Conservation (phyloP, 2,113 vertebrate genomes). For the Myanophis thanlyinensis region DNA sequence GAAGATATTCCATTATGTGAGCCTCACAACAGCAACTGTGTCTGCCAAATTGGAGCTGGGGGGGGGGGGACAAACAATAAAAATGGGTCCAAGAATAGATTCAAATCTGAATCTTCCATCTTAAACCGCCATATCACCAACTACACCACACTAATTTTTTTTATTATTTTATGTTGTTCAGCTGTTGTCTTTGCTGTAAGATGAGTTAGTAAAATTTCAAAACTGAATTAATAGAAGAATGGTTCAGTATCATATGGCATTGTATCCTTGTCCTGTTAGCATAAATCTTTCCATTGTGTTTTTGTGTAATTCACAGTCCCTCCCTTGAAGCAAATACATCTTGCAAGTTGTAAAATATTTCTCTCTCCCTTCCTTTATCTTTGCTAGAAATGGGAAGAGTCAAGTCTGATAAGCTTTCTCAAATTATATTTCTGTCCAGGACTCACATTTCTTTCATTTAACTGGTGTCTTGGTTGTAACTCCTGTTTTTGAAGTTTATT, state of each 20-base stretch:
- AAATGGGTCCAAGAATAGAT: not conserved
- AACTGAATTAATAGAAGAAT: not conserved
- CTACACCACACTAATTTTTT: not conserved
- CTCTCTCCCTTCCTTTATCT: not conserved
- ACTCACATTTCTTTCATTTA: not conserved
- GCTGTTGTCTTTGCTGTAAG: not conserved
- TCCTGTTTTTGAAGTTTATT: not conserved
- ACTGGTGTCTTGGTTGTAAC: not conserved
- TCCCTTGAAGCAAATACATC: not conserved
- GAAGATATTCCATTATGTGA: not conserved
- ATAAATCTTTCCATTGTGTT: not conserved
- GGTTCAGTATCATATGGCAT: not conserved
- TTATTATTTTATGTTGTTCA: not conserved
- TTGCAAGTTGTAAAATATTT: not conserved
- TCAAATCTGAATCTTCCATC: not conserved
- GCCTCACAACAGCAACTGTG: not conserved
- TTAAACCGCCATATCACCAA: not conserved
- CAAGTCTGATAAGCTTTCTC: not conserved
- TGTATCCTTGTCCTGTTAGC: not conserved
- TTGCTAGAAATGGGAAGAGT: not conserved
- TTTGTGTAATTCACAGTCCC: not conserved
- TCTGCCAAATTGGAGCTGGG: not conserved
- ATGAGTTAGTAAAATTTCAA: not conserved
- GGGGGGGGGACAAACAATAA: not conserved
- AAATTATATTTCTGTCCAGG: not conserved